phyloP scores from a whole-genome alignment of 2,888 invertebrate species.

The Gortyna flavago region DNA sequence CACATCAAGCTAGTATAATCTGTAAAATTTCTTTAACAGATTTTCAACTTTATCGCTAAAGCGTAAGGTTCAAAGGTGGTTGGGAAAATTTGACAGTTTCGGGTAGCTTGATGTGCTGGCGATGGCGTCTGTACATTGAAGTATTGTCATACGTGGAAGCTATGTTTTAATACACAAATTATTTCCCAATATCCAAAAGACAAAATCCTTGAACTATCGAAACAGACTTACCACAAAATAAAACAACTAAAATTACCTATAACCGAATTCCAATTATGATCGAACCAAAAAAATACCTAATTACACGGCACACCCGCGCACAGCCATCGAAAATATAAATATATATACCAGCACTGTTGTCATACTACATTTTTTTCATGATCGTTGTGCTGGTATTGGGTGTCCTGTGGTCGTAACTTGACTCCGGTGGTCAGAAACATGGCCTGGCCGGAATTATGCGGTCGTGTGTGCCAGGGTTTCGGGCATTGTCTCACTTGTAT shows the following conservation, averaged over 20 bases:
- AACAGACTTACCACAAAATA: background rate
- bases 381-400: slow-evolving; percentile 53
- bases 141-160: background rate
- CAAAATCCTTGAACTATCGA: slow-evolving; percentile 15
- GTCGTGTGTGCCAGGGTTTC: slow-evolving; percentile 63
- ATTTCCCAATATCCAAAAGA: background rate
- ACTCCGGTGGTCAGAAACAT: slow-evolving; percentile 51
- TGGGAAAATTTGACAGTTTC: too few relatives aligned
- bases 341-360: slow-evolving; percentile 12
- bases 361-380: slow-evolving; percentile 48
- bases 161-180: background rate
- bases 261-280: background rate
- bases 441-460: slow-evolving; percentile 66
- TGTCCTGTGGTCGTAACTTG: slow-evolving; percentile 66
- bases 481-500: slow-evolving; percentile 53
- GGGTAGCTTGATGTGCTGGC: too few relatives aligned
- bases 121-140: too few relatives aligned
- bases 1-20: too few relatives aligned
- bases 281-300: background rate
- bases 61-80: too few relatives aligned
- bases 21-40: too few relatives aligned
- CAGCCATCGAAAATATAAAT: slow-evolving; percentile 38
- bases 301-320: background rate
- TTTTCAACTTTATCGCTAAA: too few relatives aligned
- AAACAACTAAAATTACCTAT: slow-evolving; percentile 21